Base-by-base conservation (phyloP, 2,888 invertebrate species). In the Eristalis intricaria region DNA sequence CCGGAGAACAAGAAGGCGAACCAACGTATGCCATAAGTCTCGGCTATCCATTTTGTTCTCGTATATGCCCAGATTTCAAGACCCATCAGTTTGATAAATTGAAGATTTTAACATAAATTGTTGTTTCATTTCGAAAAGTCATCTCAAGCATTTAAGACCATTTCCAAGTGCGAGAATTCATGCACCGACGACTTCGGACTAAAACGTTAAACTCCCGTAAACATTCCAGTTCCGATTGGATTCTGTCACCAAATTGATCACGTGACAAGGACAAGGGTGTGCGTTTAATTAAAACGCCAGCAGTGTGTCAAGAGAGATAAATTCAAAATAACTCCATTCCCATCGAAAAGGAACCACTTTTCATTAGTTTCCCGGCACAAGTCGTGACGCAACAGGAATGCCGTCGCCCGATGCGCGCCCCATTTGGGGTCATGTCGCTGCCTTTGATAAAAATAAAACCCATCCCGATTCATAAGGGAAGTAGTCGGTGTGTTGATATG, bases 261-360 rank as follows among this genome's bases (percentile, higher is more conserved):
- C 70, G 35, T 23, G 58, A 15, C 35, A 70, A 22, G 35, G 7
- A 70, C 70, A 58, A 4, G 35, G 32, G 22, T 22, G 32, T 69
- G 50, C 50, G 10, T 35, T 60, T 58, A 38, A 70, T 15, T 70
- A 22, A 70, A 71, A 71, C 19, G 60, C 29, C 60, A 26, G 26
- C 26, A 3, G 3, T 19, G 19, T 60, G 38, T 40, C 60, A 61
- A 26, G n/a, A 22, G 38, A 35, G 60, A 40, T 60, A n/a, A 60
- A 60, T 69, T 69, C 32, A 50, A 68, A 50, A 68, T 19, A 50
- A 19, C n/a, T 19, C 50, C 29, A 50, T 40, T 40, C 35, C n/a
- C 26, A 50, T 50, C 5, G 10, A 40, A 43, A 5, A 26, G 0
- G 11, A 65, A 65, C 22, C 29, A 8, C 65, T 23, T 65, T 40